Conservation (phyloP, 2,113 vertebrate genomes). For the Hippocampus abdominalis region DNA sequence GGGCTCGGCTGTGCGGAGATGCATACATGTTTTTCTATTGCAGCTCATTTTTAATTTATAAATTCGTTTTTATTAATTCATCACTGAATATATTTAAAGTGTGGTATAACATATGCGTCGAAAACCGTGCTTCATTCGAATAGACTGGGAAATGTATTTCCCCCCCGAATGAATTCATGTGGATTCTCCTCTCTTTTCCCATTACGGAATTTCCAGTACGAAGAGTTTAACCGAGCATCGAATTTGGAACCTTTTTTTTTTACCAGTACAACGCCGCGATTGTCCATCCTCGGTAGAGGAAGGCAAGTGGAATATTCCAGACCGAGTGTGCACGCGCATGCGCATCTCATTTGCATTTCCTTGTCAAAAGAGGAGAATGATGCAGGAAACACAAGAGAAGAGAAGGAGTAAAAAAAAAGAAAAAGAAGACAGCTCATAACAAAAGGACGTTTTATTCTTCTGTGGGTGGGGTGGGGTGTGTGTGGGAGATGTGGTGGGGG, state of each 20-base stretch:
- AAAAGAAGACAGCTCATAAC: constrained; percentile 16
- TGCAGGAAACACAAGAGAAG: constrained; percentile 23
- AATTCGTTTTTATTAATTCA: neutral
- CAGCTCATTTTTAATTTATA: constrained; percentile 38
- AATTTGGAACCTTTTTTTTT: neutral
- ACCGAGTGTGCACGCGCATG: neutral
- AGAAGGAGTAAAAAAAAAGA: neutral
- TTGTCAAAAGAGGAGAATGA: constrained; percentile 18
- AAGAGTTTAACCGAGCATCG: neutral
- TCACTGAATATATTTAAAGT: neutral
- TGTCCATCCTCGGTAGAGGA: constrained; percentile 12
- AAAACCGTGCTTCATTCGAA: neutral
- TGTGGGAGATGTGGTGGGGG: neutral
- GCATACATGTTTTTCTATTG: constrained; percentile 31
- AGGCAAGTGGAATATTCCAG: constrained; percentile 46
- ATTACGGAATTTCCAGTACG: neutral
- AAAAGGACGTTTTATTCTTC: constrained; percentile 11
- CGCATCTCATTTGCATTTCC: constrained; percentile 20
- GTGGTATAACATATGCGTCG: neutral
- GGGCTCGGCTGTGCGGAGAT: constrained; percentile 46
- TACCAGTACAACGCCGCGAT: neutral
- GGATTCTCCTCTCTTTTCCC: neutral
- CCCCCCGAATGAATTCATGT: neutral
- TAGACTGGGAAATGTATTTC: neutral
- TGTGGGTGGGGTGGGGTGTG: neutral